phyloP scores from a whole-genome alignment of 2,113 vertebrate species.

The Syrrhaptes paradoxus region DNA sequence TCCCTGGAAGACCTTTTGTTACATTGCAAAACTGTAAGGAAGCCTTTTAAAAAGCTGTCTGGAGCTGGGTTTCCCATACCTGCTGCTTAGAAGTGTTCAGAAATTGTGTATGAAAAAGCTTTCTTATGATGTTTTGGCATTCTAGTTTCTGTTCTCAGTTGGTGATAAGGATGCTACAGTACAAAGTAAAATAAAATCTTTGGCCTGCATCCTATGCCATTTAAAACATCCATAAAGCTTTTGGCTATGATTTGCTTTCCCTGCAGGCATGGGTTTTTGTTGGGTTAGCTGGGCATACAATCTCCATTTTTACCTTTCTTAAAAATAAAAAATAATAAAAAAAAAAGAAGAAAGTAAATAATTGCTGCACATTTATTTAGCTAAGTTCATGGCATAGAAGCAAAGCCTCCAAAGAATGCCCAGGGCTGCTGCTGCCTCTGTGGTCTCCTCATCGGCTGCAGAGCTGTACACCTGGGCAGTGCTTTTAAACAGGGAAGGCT shows the following conservation, averaged over 20 bases:
- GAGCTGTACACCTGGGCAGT: rapidly evolving
- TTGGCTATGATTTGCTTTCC: not conserved
- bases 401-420: not conserved
- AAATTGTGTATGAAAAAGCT: not conserved
- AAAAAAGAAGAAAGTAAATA: too few species aligned
- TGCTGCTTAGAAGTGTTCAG: not conserved
- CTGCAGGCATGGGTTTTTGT: not conserved
- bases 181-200: not conserved
- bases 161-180: not conserved
- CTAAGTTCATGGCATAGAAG: not conserved
- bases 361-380: not conserved
- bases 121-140: not conserved
- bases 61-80: not conserved
- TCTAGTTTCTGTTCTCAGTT: not conserved
- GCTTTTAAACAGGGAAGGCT: not conserved
- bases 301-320: not conserved
- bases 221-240: not conserved
- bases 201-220: not conserved
- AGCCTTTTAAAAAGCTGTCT: not conserved
- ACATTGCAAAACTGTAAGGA: not conserved
- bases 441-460: rapidly evolving
- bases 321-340: too few species aligned
- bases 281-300: not conserved
- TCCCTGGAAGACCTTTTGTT: not conserved
- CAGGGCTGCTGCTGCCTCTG: not conserved